A percentile compares a stretch with the other conserved stretches of the same genome.
Conservation (phyloP, 2,113 vertebrate species). For the Tupaia chinensis region DNA sequence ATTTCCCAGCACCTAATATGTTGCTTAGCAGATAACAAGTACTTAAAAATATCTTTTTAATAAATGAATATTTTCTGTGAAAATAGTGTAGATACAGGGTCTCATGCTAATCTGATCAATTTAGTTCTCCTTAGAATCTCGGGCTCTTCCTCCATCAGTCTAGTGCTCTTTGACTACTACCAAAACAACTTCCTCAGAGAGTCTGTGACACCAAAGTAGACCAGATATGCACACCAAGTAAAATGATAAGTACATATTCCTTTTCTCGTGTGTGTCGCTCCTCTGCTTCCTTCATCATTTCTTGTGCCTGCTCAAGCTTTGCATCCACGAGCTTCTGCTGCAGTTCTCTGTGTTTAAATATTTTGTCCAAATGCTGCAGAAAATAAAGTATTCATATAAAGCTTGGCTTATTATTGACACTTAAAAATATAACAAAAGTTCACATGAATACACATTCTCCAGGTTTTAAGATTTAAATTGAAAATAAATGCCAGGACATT, state of each 20-base stretch:
- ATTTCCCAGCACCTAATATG: background rate
- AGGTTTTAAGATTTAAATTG: background rate
- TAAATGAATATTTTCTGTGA: background rate
- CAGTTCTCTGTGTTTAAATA: constrained; percentile 95
- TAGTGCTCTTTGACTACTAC: background rate
- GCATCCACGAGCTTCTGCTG: constrained; percentile 96
- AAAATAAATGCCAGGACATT: too few species aligned
- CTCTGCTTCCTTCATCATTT: constrained; percentile 92
- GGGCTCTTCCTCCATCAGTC: background rate
- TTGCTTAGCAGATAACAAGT: background rate
- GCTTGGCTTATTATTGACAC: background rate
- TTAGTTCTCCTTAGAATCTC: background rate
- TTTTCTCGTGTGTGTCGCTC: constrained; percentile 96
- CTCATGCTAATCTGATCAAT: background rate
- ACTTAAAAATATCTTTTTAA: background rate
- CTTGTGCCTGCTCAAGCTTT: constrained; percentile 94
- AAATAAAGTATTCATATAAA: constrained; percentile 45
- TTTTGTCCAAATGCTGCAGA: constrained; percentile 95
- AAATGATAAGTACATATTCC: constrained; percentile 93
- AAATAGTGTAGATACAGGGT: background rate
- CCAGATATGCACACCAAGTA: constrained; percentile 2
- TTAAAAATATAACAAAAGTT: constrained; percentile 18
- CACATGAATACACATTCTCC: background rate
- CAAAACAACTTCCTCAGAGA: background rate
- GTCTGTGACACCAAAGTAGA: background rate